phyloP scores from a whole-genome alignment of 2,113 vertebrate genomes.

The Sorex fumeus region DNA sequence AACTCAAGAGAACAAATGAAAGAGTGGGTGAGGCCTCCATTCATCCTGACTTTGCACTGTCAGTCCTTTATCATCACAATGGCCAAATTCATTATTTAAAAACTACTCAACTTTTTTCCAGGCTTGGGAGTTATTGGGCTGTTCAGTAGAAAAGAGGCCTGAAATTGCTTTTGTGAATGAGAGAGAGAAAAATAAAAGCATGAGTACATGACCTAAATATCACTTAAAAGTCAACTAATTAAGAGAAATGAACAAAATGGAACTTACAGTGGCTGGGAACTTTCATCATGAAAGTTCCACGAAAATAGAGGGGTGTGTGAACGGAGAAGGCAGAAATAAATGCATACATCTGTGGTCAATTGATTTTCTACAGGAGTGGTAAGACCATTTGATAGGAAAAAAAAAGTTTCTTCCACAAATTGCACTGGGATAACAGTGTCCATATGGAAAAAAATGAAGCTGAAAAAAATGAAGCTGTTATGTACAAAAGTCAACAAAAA shows the following conservation, averaged over 20 bases:
- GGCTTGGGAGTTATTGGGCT: neutral
- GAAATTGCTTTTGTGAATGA: neutral
- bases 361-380: neutral
- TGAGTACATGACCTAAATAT: neutral
- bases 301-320: conserved; percentile 14
- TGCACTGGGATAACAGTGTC: neutral
- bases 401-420: neutral
- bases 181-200: neutral
- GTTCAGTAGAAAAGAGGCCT: neutral
- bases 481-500: neutral
- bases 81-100: conserved; percentile 24
- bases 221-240: neutral
- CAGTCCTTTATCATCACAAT: neutral
- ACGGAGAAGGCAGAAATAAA: neutral
- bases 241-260: conserved; percentile 44
- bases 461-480: neutral
- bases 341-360: neutral
- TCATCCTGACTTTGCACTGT: neutral
- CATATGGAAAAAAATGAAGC: neutral
- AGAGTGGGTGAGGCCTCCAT: neutral
- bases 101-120: neutral
- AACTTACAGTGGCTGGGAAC: neutral
- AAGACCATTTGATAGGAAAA: neutral
- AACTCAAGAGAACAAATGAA: neutral
- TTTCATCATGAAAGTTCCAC: conserved; percentile 15